These are phyloP conservation scores for Protobothrops flavoviridis DNA, from an alignment of 2,113 vertebrate genomes.

Conservation along the genomic window DNA sequence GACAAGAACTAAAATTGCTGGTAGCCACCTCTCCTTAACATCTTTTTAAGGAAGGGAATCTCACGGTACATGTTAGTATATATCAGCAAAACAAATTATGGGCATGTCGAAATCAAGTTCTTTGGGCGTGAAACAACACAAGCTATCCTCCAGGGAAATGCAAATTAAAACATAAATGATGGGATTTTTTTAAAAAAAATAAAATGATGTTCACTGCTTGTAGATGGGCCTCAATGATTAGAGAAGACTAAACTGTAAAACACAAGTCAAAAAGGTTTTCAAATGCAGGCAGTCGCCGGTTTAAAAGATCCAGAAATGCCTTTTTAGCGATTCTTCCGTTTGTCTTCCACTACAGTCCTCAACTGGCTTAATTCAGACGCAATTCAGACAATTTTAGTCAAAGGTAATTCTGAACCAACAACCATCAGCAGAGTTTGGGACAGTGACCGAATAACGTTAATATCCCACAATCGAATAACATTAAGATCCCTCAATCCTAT, in stretches of 20 bases:
- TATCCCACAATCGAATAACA: neutral
- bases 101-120: slow-evolving; percentile 22
- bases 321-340: neutral
- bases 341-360: neutral
- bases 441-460: neutral
- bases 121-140: slow-evolving; percentile 31
- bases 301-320: neutral
- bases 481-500: neutral
- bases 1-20: neutral
- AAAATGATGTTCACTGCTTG: neutral
- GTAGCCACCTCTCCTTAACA: neutral
- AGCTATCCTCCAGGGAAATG: slow-evolving; percentile 1
- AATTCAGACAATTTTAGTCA: neutral
- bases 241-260: slow-evolving; percentile 23
- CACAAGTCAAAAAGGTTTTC: slow-evolving; percentile 25
- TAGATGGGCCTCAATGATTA: neutral
- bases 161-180: neutral
- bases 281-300: slow-evolving; percentile 6
- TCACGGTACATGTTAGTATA: neutral
- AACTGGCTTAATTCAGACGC: neutral
- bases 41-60: slow-evolving; percentile 23
- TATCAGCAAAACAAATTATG: neutral
- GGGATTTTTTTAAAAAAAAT: neutral
- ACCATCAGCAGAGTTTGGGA: neutral
- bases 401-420: neutral